Percentiles rank a stretch among this genome's conserved stretches.
Conservation (phyloP, 2,888 invertebrate genomes). For the Sinhomidia bicolor region DNA sequence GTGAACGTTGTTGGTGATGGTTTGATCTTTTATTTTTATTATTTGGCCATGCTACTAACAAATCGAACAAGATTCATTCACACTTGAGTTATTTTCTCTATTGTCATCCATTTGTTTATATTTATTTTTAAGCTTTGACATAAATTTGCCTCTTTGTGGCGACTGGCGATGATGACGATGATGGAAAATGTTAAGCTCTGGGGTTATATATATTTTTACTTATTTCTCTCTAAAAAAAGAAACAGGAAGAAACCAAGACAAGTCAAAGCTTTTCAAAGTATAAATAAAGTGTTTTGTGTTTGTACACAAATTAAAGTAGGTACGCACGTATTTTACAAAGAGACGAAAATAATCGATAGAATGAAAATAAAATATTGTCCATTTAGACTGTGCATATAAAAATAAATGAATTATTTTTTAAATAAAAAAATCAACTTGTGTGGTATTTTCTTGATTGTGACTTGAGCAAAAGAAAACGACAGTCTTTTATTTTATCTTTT, state of each 20-base stretch:
- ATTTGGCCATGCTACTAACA: conserved; percentile 6
- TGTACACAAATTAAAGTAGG: neutral
- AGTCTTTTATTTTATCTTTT: too few species aligned
- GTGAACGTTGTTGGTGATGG: neutral
- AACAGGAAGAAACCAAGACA: neutral
- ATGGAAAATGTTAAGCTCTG: neutral
- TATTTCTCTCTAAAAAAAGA: neutral
- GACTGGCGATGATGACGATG: conserved; percentile 11
- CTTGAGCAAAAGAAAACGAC: too few species aligned
- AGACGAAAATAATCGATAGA: neutral
- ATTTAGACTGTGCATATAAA: neutral
- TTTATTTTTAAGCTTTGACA: conserved; percentile 44
- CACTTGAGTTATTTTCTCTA: conserved; percentile 44
- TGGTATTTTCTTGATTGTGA: too few species aligned
- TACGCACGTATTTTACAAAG: too few species aligned
- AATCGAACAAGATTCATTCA: conserved; percentile 51
- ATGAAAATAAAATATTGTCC: neutral
- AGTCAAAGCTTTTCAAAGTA: neutral
- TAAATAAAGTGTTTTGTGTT: neutral
- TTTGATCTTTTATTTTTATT: neutral
- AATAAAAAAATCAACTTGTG: neutral
- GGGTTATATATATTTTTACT: neutral
- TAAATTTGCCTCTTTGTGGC: conserved; percentile 28
- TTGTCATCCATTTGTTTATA: conserved; percentile 31
- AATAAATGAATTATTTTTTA: neutral